A percentile compares a stretch with the other conserved stretches of the same genome.
phyloP scores from a whole-genome alignment of 2,888 invertebrate species.

The Drosophila sordidula region DNA sequence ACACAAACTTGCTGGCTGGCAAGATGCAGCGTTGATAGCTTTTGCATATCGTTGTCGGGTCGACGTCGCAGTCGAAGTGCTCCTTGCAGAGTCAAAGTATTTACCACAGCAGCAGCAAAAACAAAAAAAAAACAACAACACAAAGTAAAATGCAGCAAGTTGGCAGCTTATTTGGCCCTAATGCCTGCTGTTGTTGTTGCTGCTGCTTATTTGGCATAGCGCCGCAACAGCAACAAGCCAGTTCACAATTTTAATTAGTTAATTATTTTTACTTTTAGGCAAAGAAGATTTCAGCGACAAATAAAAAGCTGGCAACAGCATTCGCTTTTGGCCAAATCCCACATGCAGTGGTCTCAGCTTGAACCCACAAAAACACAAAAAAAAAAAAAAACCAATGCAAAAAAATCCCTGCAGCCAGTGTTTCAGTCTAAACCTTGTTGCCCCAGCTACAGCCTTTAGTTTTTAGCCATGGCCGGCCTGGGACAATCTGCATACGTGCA shows the following conservation, averaged over 20 bases:
- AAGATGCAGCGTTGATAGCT: conserved; percentile 78
- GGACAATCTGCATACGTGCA: conserved; percentile 82
- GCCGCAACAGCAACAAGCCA: conserved; percentile 55
- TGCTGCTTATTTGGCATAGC: conserved; percentile 47
- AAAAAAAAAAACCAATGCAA: background rate
- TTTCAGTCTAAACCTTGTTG: conserved; percentile 4
- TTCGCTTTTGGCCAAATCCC: conserved; percentile 19
- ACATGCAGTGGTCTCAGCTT: conserved; percentile 32
- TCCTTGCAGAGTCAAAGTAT: conserved; percentile 65
- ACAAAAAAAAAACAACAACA: conserved; percentile 16
- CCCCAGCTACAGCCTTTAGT: conserved; percentile 35
- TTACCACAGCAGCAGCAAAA: conserved; percentile 58
- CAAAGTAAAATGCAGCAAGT: conserved; percentile 41
- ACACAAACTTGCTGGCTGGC: conserved; percentile 54
- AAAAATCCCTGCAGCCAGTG: conserved; percentile 50
- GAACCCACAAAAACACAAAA: conserved; percentile 7
- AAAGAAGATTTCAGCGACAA: conserved; percentile 80
- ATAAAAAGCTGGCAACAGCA: conserved; percentile 48
- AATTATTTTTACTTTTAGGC: conserved; percentile 82
- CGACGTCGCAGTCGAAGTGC: conserved; percentile 34
- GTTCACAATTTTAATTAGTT: conserved; percentile 82
- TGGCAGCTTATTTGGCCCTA: conserved; percentile 80
- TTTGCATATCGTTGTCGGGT: conserved; percentile 76
- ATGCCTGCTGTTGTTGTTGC: conserved; percentile 51
- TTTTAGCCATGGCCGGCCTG: conserved; percentile 62